phyloP scores from a whole-genome alignment of 2,797 vertebrate genomes.

The Sebastes vulpes region DNA sequence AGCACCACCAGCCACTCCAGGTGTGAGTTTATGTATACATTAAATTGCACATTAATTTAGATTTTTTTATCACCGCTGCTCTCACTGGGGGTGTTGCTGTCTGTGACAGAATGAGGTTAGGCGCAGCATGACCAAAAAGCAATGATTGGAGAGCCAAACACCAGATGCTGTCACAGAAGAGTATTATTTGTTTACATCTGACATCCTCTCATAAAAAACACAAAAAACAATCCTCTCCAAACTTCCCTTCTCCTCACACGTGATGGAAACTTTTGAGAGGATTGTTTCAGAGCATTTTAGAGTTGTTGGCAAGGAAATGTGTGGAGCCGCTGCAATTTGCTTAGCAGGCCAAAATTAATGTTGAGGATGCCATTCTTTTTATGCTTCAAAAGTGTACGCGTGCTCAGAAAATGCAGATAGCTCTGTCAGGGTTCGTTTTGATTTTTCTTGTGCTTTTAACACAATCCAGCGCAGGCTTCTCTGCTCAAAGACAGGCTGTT shows the following conservation, averaged over 20 bases:
- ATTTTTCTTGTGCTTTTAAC: slow-evolving; percentile 64
- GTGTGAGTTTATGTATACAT: slow-evolving; percentile 79
- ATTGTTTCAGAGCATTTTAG: slow-evolving; percentile 40
- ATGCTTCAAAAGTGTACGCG: slow-evolving; percentile 33
- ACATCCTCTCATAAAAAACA: slow-evolving; percentile 24
- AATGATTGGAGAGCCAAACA: slow-evolving; percentile 46
- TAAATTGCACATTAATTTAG: slow-evolving; percentile 77
- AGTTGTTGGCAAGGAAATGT: slow-evolving; percentile 47
- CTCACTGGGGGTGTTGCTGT: slow-evolving; percentile 52
- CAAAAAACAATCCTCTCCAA: slow-evolving; percentile 43
- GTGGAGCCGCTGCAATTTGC: slow-evolving; percentile 45
- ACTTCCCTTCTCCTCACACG: slow-evolving; percentile 39
- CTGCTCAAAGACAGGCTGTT: slow-evolving; percentile 47
- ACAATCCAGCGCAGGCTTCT: slow-evolving; percentile 31
- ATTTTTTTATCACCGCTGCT: slow-evolving; percentile 55
- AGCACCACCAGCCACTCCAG: slow-evolving; percentile 60
- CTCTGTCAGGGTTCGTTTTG: slow-evolving; percentile 50
- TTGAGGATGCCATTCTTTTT: slow-evolving; percentile 54
- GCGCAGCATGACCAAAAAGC: slow-evolving; percentile 57
- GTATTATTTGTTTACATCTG: slow-evolving; percentile 63
- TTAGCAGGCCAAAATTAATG: slow-evolving; percentile 50
- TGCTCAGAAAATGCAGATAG: slow-evolving; percentile 45
- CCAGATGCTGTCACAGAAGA: slow-evolving; percentile 67
- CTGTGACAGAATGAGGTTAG: slow-evolving; percentile 65
- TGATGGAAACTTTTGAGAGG: slow-evolving; percentile 54